Evolutionary conservation across 1,140 invertebrate genomes (phyloP), one percentile per base, ranked within the genome.

Genomic region (Paramacrobiotus metropolitanus): DNA sequence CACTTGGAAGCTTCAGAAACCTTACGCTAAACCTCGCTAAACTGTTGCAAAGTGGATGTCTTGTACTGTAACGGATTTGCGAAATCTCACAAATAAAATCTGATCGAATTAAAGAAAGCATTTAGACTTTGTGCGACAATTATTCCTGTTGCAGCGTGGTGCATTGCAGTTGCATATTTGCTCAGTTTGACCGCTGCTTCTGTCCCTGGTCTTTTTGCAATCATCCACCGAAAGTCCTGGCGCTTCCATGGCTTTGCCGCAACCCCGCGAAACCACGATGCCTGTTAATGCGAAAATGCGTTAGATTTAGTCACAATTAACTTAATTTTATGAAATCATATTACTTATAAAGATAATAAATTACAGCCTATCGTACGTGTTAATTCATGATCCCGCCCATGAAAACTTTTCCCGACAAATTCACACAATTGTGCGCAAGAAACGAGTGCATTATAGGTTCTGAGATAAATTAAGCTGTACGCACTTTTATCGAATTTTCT

Each of bases 171-270:
- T 55, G 48, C 48, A 55, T 15, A 55, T 55, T 55, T 55, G 48
- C 15, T 55, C 48, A 24, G 48, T 55, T 15, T 9, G 4, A 4
- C 48, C 48, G 15, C 15, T 55, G 48, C 15, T 55, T 24, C 28
- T 55, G 48, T 55, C 48, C 48, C 28, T 55, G 15, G 15, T 55
- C 24, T 55, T 55, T 24, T 55, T 55, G 48, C 48, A 55, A 9
- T 55, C 48, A 24, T 55, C 24, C 15, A 20, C 28, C 15, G 15
- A 24, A 15, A 55, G 24, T 20, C 15, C 24, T 15, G 48, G 48
- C 15, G 48, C 48, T 55, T 55, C 48, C 48, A 55, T 15, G 15
- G 48, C 48, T 20, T 24, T 15, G 28, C 48, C 48, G 28, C 48
- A 55, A 28, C 48, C 48, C 28, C 48, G 48, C 4, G 48, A 20